A percentile compares a stretch with the other conserved stretches of the same genome.
Conservation (phyloP, 2,797 vertebrate genomes). For the Notolepis coatsorum region DNA sequence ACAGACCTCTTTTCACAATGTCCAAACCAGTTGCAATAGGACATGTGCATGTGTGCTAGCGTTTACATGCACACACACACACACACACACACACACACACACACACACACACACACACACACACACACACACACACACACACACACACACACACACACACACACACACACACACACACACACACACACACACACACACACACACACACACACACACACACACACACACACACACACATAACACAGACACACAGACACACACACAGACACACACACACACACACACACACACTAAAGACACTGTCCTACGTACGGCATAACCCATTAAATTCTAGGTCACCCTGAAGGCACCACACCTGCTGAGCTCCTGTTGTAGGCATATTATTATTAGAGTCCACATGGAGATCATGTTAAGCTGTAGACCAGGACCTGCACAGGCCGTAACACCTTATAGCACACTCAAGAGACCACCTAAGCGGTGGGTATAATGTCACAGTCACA, state of each 20-base stretch:
- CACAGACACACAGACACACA: neutral
- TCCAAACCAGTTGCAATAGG: neutral
- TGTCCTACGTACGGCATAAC: neutral
- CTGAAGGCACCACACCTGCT: neutral
- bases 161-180: neutral
- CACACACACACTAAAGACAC: too few relatives aligned
- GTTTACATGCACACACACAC: neutral
- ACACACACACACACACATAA: neutral
- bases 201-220: neutral
- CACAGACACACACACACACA: too few relatives aligned
- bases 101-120: neutral
- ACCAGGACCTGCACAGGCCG: neutral
- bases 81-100: neutral
- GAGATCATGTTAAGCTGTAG: neutral
- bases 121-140: neutral
- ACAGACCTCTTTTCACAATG: neutral
- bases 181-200: neutral
- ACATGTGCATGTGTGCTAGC: too few relatives aligned
- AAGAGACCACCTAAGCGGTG: neutral
- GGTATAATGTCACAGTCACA: neutral
- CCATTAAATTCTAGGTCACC: slow-evolving; percentile 8
- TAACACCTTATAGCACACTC: neutral
- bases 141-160: neutral
- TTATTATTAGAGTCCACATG: neutral
- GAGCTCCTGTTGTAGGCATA: neutral